Evolutionary conservation across 2,113 vertebrate genomes (phyloP).

Genomic region (Glaucomys volans): DNA sequence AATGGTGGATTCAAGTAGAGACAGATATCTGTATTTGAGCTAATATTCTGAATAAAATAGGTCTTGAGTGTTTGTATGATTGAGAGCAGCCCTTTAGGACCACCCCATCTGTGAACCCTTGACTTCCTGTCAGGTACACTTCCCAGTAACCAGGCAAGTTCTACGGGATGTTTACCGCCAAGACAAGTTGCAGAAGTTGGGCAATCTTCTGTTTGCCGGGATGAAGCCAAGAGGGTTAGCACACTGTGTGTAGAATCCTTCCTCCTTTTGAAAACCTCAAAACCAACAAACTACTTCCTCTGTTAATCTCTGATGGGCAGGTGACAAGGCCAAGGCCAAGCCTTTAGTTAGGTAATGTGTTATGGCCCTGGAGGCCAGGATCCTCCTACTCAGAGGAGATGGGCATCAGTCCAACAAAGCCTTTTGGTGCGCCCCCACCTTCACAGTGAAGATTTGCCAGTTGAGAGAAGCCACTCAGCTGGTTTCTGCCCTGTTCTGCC

Average conservation of each 20-base stretch:
- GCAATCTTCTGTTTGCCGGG: slow-evolving; percentile 52
- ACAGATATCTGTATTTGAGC: neutral
- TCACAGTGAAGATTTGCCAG: neutral
- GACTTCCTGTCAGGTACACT: neutral
- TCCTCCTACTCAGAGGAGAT: neutral
- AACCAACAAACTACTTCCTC: slow-evolving; percentile 70
- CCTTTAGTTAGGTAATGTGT: neutral
- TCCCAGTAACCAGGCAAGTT: neutral
- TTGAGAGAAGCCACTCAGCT: neutral
- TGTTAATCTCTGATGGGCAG: neutral
- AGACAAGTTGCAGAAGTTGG: slow-evolving; percentile 47
- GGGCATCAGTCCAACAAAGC: neutral
- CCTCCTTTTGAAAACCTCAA: slow-evolving; percentile 73
- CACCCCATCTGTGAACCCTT: neutral
- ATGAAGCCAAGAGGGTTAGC: slow-evolving; percentile 6
- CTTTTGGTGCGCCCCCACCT: neutral
- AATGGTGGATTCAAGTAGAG: neutral
- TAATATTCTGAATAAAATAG: neutral
- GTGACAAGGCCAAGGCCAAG: neutral
- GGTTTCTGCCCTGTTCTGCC: neutral
- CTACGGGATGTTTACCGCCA: neutral
- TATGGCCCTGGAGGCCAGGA: slow-evolving; percentile 9
- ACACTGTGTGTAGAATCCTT: slow-evolving; percentile 52
- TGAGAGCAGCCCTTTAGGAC: neutral
- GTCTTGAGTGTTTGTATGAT: neutral